Evolutionary conservation across 2,888 invertebrate genomes (phyloP), one percentile per base, ranked within the genome.

Genomic region (Dexiosoma caninum): DNA sequence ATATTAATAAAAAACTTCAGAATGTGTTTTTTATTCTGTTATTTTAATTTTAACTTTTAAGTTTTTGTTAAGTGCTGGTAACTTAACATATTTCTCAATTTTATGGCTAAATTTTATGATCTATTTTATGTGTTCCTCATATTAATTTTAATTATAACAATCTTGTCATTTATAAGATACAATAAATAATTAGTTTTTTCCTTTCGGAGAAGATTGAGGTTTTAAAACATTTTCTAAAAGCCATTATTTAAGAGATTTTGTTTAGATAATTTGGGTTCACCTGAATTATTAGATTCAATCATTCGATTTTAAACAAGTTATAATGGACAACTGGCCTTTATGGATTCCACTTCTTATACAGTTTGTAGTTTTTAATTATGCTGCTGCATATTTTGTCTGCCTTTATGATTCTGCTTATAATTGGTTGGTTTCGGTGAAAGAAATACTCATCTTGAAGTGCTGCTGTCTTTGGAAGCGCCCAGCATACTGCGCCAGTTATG

Each of bases 1-100:
- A 67, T 67, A 37, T 75, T 51, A 16, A 75, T 75, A 49, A 59
- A 67, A 66, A 9, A 46, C 16, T 16, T 46, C 49, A 14, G 32
- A 67, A 59, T 66, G 40, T 60, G 4, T 51, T 30, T 1, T 21
- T 35, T 5, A n/a, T 19, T 37, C 40, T 49, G 19, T 51, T 19
- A 6, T 21, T 40, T 1, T 30, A 40, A 2, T 42, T 14, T 71
- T 51, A 42, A 53, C 16, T 40, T 10, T 30, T 40, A n/a, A 19
- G 32, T 59, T 16, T 30, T 32, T 32, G 44, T 8, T 49, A 59
- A 67, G 40, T 77, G 70, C 60, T 19, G 53, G 35, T 55, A 55
- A 40, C 16, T 76, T 55, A 30, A 55, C 21, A 19, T 19, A 12
- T 9, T n/a, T 53, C 16, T 19, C 2, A 27, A n/a, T 42, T 27